phyloP scores from a whole-genome alignment of 2,888 invertebrate species.

The Polylopha cassiicola region DNA sequence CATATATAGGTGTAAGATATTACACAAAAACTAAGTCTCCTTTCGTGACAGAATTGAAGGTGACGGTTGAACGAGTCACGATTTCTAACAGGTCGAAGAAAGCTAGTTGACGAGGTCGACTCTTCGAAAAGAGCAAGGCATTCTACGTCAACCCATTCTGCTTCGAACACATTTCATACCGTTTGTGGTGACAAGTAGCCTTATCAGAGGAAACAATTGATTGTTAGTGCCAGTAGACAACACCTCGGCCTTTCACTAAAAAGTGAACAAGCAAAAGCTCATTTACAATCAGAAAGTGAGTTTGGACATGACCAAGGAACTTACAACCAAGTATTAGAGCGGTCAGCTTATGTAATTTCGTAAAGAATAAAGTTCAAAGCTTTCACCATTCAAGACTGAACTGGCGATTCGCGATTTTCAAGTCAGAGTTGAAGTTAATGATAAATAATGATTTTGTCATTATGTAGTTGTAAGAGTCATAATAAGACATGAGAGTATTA shows the following conservation, averaged over 20 bases:
- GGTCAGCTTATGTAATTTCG: constrained; percentile 46
- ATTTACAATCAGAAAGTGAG: constrained; percentile 49
- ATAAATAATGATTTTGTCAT: constrained; percentile 15
- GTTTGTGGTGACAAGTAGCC: constrained; percentile 31
- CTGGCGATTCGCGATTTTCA: constrained; percentile 14
- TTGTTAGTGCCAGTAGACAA: constrained; percentile 31
- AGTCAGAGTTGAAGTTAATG: constrained; percentile 16
- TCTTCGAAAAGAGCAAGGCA: constrained; percentile 39
- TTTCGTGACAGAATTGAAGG: constrained; percentile 37
- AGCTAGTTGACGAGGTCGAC: constrained; percentile 45
- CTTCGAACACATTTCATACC: constrained; percentile 25
- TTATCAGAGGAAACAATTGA: constrained; percentile 30
- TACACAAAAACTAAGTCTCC: constrained; percentile 5
- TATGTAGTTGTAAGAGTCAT: not conserved
- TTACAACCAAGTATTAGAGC: constrained; percentile 39
- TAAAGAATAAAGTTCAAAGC: constrained; percentile 45
- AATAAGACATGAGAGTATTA: constrained; percentile 11
- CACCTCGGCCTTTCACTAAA: constrained; percentile 42
- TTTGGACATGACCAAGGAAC: constrained; percentile 37
- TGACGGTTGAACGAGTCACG: constrained; percentile 46
- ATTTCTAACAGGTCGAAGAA: constrained; percentile 62
- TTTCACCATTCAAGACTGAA: constrained; percentile 48
- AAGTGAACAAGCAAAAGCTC: constrained; percentile 44
- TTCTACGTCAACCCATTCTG: constrained; percentile 42
- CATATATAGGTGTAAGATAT: constrained; percentile 1